Percentiles rank a stretch among this genome's conserved stretches.
Evolutionary conservation across 2,113 vertebrate genomes (phyloP).

Genomic region (Lepus europaeus): DNA sequence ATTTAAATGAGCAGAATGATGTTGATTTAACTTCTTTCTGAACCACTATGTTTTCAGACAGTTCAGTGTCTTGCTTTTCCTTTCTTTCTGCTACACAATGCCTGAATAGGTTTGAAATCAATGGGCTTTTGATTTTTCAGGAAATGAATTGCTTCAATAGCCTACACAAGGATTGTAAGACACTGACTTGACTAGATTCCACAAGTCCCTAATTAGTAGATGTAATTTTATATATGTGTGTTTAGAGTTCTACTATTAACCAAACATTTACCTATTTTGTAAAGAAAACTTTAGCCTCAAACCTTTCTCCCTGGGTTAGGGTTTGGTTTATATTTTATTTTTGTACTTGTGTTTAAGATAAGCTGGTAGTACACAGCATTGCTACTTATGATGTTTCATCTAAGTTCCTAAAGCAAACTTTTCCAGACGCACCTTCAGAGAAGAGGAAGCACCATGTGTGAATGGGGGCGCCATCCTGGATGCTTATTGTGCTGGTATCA

Average conservation of each 20-base stretch:
- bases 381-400: constrained; percentile 17
- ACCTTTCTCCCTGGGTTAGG: constrained; percentile 14
- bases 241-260: constrained; percentile 38
- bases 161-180: background rate
- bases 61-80: background rate
- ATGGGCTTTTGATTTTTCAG: background rate
- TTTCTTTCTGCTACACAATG: background rate
- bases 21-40: constrained; percentile 25
- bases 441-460: constrained; percentile 51
- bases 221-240: background rate
- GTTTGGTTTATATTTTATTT: background rate
- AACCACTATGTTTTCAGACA: constrained; percentile 42
- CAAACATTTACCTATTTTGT: constrained; percentile 53
- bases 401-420: background rate
- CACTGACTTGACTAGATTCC: background rate
- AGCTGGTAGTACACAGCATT: background rate
- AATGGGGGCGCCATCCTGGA: background rate
- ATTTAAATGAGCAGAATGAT: background rate
- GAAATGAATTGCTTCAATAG: background rate
- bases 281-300: constrained; percentile 7
- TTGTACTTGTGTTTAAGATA: background rate
- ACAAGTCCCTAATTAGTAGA: background rate
- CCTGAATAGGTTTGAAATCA: background rate
- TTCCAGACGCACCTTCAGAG: background rate
- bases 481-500: background rate